A percentile compares a stretch with the other conserved stretches of the same genome.
These are phyloP conservation scores for Vandiemenella viatica DNA, from an alignment of 2,888 invertebrate genomes.

Conservation along the genomic window DNA sequence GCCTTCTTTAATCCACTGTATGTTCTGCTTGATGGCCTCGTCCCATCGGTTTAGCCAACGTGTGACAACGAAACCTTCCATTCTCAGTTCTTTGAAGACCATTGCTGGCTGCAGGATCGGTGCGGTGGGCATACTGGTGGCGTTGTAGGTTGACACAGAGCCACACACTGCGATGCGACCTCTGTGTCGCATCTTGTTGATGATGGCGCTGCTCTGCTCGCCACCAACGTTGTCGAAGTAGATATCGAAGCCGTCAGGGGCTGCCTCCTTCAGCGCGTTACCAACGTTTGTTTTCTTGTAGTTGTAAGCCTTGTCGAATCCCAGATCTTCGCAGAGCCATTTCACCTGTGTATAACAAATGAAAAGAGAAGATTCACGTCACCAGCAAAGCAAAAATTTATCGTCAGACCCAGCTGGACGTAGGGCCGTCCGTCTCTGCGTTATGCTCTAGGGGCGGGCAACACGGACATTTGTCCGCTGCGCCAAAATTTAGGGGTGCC, in stretches of 20 bases:
- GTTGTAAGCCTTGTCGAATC: slow-evolving; percentile 55
- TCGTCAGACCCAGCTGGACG: too few species aligned
- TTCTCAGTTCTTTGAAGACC: slow-evolving; percentile 38
- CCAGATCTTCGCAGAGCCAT: slow-evolving; percentile 47
- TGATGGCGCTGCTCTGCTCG: slow-evolving; percentile 39
- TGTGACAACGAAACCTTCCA: slow-evolving; percentile 43
- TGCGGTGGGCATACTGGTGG: slow-evolving; percentile 16
- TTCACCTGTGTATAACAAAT: too few species aligned
- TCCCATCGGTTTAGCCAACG: slow-evolving; percentile 42
- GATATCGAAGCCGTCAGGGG: slow-evolving; percentile 56
- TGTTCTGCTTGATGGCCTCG: slow-evolving; percentile 46
- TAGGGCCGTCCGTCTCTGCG: too few species aligned
- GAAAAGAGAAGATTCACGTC: too few species aligned
- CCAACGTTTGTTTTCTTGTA: slow-evolving; percentile 46
- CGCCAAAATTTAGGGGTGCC: too few species aligned
- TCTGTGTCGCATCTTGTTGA: slow-evolving; percentile 42
- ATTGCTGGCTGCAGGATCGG: slow-evolving; percentile 38
- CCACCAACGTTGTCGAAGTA: slow-evolving; percentile 69
- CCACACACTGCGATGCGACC: slow-evolving; percentile 53
- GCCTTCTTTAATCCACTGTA: slow-evolving; percentile 40
- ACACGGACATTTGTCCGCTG: too few species aligned
- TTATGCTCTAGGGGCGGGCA: too few species aligned
- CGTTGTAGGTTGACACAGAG: slow-evolving; percentile 29
- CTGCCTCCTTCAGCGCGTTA: slow-evolving; percentile 38
- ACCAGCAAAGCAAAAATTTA: too few species aligned